Percentiles rank a stretch among this genome's conserved stretches.
phyloP scores from a whole-genome alignment of 2,113 vertebrate genomes.

The Notarius quadriscutis region DNA sequence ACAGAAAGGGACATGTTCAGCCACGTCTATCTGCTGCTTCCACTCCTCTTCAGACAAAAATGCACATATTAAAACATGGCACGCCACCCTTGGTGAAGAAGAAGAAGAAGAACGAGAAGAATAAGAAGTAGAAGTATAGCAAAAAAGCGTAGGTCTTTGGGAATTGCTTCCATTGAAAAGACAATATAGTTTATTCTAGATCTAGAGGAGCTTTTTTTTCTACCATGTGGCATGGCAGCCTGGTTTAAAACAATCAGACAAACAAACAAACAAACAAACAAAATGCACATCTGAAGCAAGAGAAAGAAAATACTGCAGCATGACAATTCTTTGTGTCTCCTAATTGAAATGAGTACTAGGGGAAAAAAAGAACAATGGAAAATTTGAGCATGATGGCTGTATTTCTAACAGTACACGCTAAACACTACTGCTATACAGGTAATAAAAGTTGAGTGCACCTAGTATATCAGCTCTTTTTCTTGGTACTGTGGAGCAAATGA shows the following conservation, averaged over 20 bases:
- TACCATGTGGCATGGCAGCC: constrained; percentile 54
- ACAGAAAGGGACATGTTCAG: constrained; percentile 56
- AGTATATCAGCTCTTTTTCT: constrained; percentile 64
- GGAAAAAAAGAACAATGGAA: constrained; percentile 61
- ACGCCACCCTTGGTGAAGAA: constrained; percentile 58
- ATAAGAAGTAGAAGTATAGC: constrained; percentile 46
- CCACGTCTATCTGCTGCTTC: constrained; percentile 55
- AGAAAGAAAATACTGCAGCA: constrained; percentile 59
- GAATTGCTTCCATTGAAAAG: constrained; percentile 66
- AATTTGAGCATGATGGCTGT: constrained; percentile 51
- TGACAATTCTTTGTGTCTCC: constrained; percentile 62
- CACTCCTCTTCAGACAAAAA: constrained; percentile 51
- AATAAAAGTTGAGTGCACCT: constrained; percentile 68
- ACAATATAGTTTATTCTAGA: constrained; percentile 73
- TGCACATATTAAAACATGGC: constrained; percentile 53
- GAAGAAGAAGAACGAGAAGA: constrained; percentile 5
- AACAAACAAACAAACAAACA: constrained; percentile 32
- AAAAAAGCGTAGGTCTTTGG: constrained; percentile 72
- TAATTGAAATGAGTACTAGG: constrained; percentile 66
- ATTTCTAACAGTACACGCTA: constrained; percentile 58
- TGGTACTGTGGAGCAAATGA: constrained; percentile 62
- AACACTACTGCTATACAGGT: constrained; percentile 65
- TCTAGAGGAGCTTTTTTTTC: constrained; percentile 60
- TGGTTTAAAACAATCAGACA: constrained; percentile 49
- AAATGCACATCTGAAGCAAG: constrained; percentile 60